Base-by-base conservation (phyloP, 2,888 invertebrate genomes). In the Drosophila incognita region DNA sequence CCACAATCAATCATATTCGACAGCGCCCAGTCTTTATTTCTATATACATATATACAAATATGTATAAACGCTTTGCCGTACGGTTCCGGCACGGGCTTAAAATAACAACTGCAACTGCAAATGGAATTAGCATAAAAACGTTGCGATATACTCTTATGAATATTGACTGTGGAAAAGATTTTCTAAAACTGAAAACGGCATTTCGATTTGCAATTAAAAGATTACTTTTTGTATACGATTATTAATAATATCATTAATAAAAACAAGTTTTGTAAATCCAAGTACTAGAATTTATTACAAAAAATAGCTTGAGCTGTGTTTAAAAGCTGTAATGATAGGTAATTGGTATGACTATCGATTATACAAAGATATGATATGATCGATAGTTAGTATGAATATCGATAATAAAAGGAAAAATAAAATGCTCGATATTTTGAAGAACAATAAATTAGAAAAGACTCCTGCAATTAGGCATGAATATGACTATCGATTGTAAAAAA, bases 1-100 rank as follows among this genome's bases (percentile, higher is more conserved):
- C 42, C 51, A 24, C 29, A 36, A 77, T 79, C 66, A 71, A 78
- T 78, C 77, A 79, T 49, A 56, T 31, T 21, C 15, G 27, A 66
- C 67, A 54, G 18, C 31, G 33, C 42, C 42, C 21, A 21, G 11
- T 42, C 42, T 42, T 21, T 21, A 21, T 21, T 21, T 24, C 24
- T n/a, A 11, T 38, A 53, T 42, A 64, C 13, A 46, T 2, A 31
- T 2, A 29, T 5, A 33, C 2, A 35, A 1, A 38, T n/a, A 33
- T 27, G 27, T 4, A 61, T 75, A 59, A 71, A 56, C 48, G 58
- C 1, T 21, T 36, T 48, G 21, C 29, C 27, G 18, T 61, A 27
- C 35, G 61, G 76, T 80, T 78, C 72, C 81, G 77, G 58, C 11
- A 58, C 27, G 35, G 29, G 13, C 11, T 48, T 40, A 6, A 52